A percentile compares a stretch with the other conserved stretches of the same genome.
Evolutionary conservation across 2,797 vertebrate genomes (phyloP).

Genomic region (Lagorchestes hirsutus): DNA sequence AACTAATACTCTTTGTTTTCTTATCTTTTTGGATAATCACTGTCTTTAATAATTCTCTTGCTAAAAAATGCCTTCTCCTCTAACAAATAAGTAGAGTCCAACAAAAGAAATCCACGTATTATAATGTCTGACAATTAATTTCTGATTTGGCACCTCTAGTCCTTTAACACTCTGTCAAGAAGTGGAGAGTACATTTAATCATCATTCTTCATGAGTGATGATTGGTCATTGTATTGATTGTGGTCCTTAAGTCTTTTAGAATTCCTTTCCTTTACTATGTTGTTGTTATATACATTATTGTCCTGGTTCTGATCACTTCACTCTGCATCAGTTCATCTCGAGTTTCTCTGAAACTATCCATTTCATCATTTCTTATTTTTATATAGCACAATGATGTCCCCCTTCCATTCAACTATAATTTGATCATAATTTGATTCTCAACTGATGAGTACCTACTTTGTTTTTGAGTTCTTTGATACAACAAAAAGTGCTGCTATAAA

Average conservation of each 20-base stretch:
- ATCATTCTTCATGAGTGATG: background rate
- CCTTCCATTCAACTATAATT: background rate
- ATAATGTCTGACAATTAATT: background rate
- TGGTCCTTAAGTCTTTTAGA: background rate
- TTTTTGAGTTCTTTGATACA: background rate
- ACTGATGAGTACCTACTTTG: background rate
- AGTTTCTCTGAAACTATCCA: background rate
- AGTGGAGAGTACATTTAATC: background rate
- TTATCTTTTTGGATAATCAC: background rate
- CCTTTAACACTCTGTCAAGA: background rate
- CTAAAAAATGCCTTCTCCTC: background rate
- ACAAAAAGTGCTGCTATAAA: background rate
- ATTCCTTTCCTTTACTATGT: background rate
- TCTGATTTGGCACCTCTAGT: background rate
- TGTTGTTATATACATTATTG: background rate
- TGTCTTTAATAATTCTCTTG: background rate
- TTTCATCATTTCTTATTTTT: background rate
- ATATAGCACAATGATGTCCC: background rate
- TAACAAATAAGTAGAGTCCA: background rate
- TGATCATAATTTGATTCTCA: background rate
- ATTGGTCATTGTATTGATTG: background rate
- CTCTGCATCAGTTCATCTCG: background rate
- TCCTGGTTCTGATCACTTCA: background rate
- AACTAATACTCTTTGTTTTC: background rate
- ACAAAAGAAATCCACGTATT: background rate